Evolutionary conservation across 2,888 invertebrate species (phyloP).

Genomic region (Chirona hameri): DNA sequence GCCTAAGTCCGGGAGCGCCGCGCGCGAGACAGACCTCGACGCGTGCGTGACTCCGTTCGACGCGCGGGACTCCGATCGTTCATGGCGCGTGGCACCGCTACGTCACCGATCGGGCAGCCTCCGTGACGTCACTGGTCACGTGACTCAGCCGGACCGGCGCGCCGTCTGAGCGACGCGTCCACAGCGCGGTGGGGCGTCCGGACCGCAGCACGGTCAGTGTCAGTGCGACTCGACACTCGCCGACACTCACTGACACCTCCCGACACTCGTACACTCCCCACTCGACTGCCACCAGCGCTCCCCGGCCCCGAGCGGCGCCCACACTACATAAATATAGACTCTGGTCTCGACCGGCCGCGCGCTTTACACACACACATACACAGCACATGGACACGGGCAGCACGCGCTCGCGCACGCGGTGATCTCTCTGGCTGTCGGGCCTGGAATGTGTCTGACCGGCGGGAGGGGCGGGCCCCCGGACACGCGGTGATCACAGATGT

Average conservation of each 20-base stretch:
- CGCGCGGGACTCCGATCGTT: too few species aligned
- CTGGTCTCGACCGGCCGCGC: background rate
- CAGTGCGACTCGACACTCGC: background rate
- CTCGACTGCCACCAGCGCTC: background rate
- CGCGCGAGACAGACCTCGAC: too few species aligned
- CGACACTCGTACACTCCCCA: background rate
- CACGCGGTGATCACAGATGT: constrained; percentile 12
- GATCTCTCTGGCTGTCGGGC: background rate
- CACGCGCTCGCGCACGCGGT: background rate
- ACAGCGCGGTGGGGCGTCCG: too few species aligned
- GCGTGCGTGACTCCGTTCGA: too few species aligned
- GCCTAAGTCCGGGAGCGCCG: too few species aligned
- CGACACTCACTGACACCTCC: background rate
- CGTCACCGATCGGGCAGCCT: too few species aligned
- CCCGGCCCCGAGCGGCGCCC: background rate
- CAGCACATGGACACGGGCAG: background rate
- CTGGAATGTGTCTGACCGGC: background rate
- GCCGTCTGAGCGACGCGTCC: background rate
- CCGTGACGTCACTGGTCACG: too few species aligned
- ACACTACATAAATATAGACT: constrained; percentile 7
- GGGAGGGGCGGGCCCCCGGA: background rate
- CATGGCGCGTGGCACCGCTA: too few species aligned
- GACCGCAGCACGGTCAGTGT: too few species aligned
- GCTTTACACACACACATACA: background rate
- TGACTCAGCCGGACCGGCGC: too few species aligned